Conservation (phyloP, 2,113 vertebrate genomes). For the Malurus melanocephalus region DNA sequence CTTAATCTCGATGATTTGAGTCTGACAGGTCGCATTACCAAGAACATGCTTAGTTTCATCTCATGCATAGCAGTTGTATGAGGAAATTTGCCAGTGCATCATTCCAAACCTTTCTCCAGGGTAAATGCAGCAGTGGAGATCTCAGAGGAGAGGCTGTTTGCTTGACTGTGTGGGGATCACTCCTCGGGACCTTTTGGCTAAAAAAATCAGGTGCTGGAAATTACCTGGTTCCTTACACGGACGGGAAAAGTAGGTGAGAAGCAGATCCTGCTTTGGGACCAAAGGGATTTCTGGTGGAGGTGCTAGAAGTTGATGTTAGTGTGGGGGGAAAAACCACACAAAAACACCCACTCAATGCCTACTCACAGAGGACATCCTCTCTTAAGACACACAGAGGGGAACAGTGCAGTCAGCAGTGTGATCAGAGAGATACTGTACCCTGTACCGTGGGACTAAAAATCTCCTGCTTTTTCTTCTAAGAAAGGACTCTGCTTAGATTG, state of each 20-base stretch:
- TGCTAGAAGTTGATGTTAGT: neutral
- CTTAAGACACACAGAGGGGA: neutral
- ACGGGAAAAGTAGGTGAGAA: neutral
- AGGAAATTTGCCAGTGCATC: neutral
- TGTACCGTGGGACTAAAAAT: neutral
- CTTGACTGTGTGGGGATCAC: neutral
- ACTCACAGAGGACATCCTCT: neutral
- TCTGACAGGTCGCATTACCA: neutral
- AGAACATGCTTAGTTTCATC: neutral
- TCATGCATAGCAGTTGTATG: neutral
- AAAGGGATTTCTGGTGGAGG: neutral
- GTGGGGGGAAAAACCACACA: neutral
- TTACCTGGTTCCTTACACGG: neutral
- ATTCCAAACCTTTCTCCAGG: neutral
- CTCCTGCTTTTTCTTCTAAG: neutral
- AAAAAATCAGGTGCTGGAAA: neutral
- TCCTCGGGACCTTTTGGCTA: neutral
- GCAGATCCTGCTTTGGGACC: neutral
- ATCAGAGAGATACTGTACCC: neutral
- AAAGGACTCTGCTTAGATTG: neutral
- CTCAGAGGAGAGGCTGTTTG: neutral
- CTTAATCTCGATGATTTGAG: neutral
- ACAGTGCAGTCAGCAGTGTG: fast-evolving
- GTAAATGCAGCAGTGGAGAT: neutral
- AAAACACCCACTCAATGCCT: neutral